phyloP scores from a whole-genome alignment of 2,888 invertebrate genomes.

The Tetramorium bicarinatum region DNA sequence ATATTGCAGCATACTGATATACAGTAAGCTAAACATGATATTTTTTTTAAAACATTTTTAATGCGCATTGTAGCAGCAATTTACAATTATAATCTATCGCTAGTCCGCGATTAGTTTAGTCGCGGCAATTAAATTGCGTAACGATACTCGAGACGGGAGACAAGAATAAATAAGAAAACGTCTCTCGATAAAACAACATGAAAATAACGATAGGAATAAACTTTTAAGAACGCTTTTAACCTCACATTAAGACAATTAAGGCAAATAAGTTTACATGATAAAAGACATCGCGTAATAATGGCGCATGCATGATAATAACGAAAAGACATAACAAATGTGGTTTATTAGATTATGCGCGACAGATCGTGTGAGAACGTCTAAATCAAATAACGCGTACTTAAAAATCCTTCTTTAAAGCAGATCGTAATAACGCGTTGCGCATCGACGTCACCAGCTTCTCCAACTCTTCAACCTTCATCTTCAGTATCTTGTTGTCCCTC shows the following conservation, averaged over 20 bases:
- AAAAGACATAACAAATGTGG: conserved; percentile 7
- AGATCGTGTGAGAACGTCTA: conserved; percentile 15
- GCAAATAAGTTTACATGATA: conserved; percentile 26
- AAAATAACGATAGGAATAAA: conserved; percentile 35
- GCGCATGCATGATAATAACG: conserved; percentile 34
- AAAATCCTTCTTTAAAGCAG: conserved; percentile 88
- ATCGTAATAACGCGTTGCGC: conserved; percentile 89
- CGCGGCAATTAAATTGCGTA: conserved; percentile 31
- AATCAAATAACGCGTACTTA: conserved; percentile 50
- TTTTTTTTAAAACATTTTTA: conserved; percentile 13
- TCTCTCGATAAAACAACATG: conserved; percentile 21
- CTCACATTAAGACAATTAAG: conserved; percentile 18
- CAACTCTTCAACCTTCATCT: conserved; percentile 90
- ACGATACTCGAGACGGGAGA: conserved; percentile 3
- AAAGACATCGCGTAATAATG: conserved; percentile 12
- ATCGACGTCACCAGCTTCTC: conserved; percentile 90
- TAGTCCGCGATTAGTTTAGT: conserved; percentile 22
- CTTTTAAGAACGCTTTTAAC: not conserved
- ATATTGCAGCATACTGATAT: conserved; percentile 30
- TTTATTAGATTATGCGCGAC: conserved; percentile 42
- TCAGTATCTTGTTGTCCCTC: conserved; percentile 89
- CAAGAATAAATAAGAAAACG: not conserved
- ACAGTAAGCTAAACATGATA: conserved; percentile 10
- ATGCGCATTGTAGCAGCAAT: not conserved
- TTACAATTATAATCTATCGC: conserved; percentile 37